Evolutionary conservation across 2,888 invertebrate genomes (phyloP).

Genomic region (Argyresthia goedartella): DNA sequence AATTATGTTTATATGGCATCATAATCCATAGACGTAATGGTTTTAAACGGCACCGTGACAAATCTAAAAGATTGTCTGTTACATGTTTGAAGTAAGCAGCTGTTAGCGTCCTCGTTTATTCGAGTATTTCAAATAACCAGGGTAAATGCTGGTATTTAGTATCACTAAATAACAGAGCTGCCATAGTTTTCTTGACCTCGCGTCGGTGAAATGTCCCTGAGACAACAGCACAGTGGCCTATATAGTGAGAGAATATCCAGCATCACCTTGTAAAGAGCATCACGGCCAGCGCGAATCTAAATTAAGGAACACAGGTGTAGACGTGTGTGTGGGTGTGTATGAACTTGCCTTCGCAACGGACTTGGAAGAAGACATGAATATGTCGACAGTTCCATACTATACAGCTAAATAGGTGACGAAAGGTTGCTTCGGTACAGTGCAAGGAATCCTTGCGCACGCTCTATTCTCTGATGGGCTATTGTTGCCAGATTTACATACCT

Average conservation of each 20-base stretch:
- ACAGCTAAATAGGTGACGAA: neutral
- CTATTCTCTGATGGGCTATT: neutral
- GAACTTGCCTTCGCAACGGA: slow-evolving; percentile 1
- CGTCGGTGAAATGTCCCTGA: slow-evolving; percentile 51
- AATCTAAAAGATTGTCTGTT: neutral
- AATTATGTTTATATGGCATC: slow-evolving; percentile 10
- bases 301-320: slow-evolving; percentile 62
- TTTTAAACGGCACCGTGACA: neutral
- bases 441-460: neutral
- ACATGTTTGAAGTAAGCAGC: no score
- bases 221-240: slow-evolving; percentile 53
- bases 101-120: neutral
- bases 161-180: slow-evolving; percentile 16
- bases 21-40: neutral
- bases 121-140: neutral
- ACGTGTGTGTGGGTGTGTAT: slow-evolving; percentile 20
- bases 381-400: neutral
- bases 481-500: neutral
- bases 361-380: neutral
- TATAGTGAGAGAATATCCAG: slow-evolving; percentile 63
- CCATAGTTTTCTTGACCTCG: slow-evolving; percentile 21
- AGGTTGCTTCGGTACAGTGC: neutral
- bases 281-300: slow-evolving; percentile 51
- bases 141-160: neutral
- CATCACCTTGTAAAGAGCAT: slow-evolving; percentile 52